Base-by-base conservation (phyloP, 2,888 invertebrate genomes). In the Seira ritae region DNA sequence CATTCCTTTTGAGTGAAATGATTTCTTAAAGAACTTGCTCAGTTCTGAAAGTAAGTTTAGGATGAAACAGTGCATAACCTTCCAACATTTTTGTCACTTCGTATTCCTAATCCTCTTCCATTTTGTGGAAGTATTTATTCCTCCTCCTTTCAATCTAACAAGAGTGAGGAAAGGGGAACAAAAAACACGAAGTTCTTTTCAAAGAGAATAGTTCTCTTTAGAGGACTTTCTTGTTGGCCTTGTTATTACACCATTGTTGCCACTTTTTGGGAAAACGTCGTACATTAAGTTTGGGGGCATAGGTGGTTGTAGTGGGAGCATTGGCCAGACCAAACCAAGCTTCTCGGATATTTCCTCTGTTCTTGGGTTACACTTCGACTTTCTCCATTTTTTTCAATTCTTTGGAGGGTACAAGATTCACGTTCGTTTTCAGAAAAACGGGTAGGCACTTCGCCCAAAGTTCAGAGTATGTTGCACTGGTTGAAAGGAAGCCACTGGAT, bases 1-100 rank as follows among this genome's bases (percentile, higher is more conserved):
- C 80, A 84, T 84, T 84, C 84, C 72, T 71, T 84, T 80, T 72
- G 71, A 62, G 75, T 68, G 31, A 69, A 62, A 60, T 73, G 80
- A 80, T 80, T 62, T 20, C 22, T 62, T 62, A 12, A 22, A 15
- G 62, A 20, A 62, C 4, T 62, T n/a, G 42, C 42, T 42, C 42
- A 6, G 12, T 8, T 6, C 12, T 8, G 12, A 20, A 20, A 62
- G 12, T 4, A 20, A 62, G 62, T 62, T 62, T 62, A 4, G 12
- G 3, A 20, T 20, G 20, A 20, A 62, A 62, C 62, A 62, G 62
- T 62, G 62, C 62, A 62, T 62, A 62, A 62, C 62, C 20, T 62
- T 20, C 20, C 50, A n/a, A 3, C 3, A 50, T 12, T 42, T 12
- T 42, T 50, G 50, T 50, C 50, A 50, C 50, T 50, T 50, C 31